Conservation (phyloP, 2,113 vertebrate genomes). For the Amia ocellicauda region DNA sequence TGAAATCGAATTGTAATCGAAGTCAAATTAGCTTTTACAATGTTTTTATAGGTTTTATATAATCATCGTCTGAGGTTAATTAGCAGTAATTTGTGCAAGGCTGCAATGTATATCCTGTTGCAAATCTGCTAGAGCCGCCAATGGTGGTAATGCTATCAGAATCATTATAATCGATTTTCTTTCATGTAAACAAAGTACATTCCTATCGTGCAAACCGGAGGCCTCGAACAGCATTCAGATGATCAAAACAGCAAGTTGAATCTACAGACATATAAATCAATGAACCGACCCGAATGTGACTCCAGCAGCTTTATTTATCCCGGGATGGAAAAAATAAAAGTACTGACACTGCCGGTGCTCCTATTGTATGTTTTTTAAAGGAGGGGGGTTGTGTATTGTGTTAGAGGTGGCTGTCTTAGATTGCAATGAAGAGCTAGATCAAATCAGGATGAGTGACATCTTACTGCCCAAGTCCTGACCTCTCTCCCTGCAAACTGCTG, state of each 20-base stretch:
- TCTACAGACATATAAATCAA: not conserved
- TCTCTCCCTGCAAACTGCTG: too few species aligned
- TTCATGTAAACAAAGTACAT: not conserved
- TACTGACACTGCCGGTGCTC: too few species aligned
- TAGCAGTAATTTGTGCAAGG: too few species aligned
- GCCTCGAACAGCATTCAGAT: constrained; percentile 4
- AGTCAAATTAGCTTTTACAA: too few species aligned
- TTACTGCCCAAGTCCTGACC: not conserved
- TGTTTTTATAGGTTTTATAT: too few species aligned
- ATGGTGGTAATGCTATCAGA: not conserved
- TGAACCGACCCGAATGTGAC: not conserved
- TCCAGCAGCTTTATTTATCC: not conserved
- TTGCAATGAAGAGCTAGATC: not conserved
- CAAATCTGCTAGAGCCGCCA: too few species aligned
- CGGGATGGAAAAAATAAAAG: not conserved
- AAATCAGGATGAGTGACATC: not conserved
- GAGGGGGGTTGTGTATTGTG: not conserved
- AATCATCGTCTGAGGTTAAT: too few species aligned
- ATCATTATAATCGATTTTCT: constrained; percentile 21
- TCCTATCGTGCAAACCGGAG: not conserved
- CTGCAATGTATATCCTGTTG: too few species aligned
- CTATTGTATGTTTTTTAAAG: too few species aligned
- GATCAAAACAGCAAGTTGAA: not conserved
- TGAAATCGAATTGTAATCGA: too few species aligned
- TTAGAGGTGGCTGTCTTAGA: not conserved